Evolutionary conservation across 1,140 invertebrate species (phyloP).

Genomic region (Zophobas morio): DNA sequence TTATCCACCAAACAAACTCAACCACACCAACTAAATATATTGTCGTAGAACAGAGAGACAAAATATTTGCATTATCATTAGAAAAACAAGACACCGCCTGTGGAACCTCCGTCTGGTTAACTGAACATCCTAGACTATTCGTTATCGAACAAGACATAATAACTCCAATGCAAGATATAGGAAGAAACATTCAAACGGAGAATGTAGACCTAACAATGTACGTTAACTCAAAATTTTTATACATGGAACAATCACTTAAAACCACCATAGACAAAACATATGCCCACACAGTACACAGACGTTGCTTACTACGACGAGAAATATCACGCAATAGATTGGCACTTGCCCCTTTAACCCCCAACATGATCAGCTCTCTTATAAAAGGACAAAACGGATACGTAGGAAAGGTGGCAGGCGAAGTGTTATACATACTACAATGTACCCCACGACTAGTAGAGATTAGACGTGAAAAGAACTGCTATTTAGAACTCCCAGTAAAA

Average conservation of each 20-base stretch:
- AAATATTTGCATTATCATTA: constrained; percentile 24
- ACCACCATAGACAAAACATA: background rate
- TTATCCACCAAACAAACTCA: background rate
- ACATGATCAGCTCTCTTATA: constrained; percentile 9
- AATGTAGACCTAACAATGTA: too few relatives aligned
- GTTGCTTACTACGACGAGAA: constrained; percentile 12
- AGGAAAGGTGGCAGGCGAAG: background rate
- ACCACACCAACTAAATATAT: constrained; percentile 9
- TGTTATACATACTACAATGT: constrained; percentile 33
- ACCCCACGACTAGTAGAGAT: background rate
- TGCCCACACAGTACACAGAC: constrained; percentile 7
- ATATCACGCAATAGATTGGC: constrained; percentile 18
- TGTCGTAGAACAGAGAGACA: constrained; percentile 23
- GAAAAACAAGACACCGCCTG: constrained; percentile 4
- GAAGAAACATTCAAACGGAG: too few relatives aligned
- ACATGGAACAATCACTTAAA: background rate
- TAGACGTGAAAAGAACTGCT: constrained; percentile 8
- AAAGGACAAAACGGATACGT: constrained; percentile 17
- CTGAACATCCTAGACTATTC: constrained; percentile 9
- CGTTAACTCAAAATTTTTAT: too few relatives aligned
- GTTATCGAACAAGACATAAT: too few relatives aligned
- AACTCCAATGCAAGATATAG: too few relatives aligned
- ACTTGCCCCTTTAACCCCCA: constrained; percentile 13
- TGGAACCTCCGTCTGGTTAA: constrained; percentile 20
- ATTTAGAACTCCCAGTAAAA: constrained; percentile 1